Base-by-base conservation (phyloP, 1,140 invertebrate species). In the Daktulosphaira vitifoliae region DNA sequence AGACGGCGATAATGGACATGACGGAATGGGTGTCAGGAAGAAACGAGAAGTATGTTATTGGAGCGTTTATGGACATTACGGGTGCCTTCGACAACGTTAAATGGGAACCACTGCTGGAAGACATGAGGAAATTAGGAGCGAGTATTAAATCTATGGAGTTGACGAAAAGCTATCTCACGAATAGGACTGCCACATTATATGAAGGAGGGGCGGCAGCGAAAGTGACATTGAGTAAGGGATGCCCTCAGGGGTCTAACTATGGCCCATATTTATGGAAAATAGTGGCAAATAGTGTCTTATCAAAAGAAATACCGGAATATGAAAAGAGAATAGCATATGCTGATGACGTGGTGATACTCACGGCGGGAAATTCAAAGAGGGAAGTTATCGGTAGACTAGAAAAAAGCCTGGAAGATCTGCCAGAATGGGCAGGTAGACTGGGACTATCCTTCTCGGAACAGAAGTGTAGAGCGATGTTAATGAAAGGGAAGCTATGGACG, bases 291-390 rank as follows among this genome's bases (percentile, higher is more conserved):
- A 2, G 13, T 1, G 1, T 62, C 0, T 11, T 67, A 0, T 23
- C 26, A 48, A 6, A 16, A 0, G 2, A 0, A 6, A 13, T 11
- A 11, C 25, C 33, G 0, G 22, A 26, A 0, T 18, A 22, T 11
- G 8, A 13, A 8, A 23, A 13, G 1, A 15, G 62, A 20, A 29
- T 67, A 0, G 66, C 66, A 0, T 67, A 59, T 26, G 66, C 66
- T 1, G 66, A 67, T 9, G 66, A 67, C n/a, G 13, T 67, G 3
- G 44, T 20, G 0, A 38, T 74, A 0, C 68, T 73, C 0, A 20
- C 8, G 9, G 1, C 16, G 0, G 54, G 42, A 0, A 20, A 25
- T 0, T 37, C n/a, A 6, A 33, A 22, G n/a, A 29, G 9, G 0
- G 33, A 25, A 1, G 1, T 29, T 11, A 38, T 49, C 5, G 5